A percentile compares a stretch with the other conserved stretches of the same genome.
phyloP scores from a whole-genome alignment of 2,113 vertebrate genomes.

The Passer domesticus region DNA sequence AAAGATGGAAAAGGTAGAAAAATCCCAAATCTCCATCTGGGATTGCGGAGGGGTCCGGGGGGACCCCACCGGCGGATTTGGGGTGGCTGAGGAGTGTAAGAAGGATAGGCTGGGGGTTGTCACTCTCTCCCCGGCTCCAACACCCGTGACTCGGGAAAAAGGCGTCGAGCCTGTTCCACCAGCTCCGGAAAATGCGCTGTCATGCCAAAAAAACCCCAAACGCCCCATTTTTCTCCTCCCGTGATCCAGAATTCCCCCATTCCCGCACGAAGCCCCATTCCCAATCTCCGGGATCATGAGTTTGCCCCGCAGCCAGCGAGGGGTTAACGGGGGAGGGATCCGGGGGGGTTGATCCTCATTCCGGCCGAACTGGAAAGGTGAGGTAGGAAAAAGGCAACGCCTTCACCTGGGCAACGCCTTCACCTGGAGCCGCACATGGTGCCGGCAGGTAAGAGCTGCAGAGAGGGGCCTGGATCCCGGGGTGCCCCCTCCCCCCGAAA shows the following conservation, averaged over 20 bases:
- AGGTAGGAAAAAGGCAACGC: slow-evolving; percentile 58
- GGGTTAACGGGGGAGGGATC: slow-evolving; percentile 34
- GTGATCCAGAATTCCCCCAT: neutral
- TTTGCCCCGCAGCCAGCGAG: neutral
- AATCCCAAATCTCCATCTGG: neutral
- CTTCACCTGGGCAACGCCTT: neutral
- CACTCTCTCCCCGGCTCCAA: too few species aligned
- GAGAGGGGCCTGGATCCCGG: neutral
- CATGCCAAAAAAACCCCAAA: fast-evolving
- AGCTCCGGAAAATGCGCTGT: neutral
- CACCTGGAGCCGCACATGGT: neutral
- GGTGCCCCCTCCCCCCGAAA: neutral
- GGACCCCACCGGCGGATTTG: fast-evolving
- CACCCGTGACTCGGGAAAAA: neutral
- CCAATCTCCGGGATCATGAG: fast-evolving
- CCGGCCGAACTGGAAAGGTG: slow-evolving; percentile 59
- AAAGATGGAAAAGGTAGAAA: neutral
- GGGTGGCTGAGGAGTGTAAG: fast-evolving
- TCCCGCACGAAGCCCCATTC: too few species aligned
- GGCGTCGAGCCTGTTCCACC: neutral
- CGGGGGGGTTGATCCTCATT: neutral
- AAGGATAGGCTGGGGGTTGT: neutral
- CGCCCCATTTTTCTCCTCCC: neutral
- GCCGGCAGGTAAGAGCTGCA: neutral
- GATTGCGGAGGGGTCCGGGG: too few species aligned